Conservation (phyloP, 1,140 invertebrate genomes). For the Adelges cooleyi region DNA sequence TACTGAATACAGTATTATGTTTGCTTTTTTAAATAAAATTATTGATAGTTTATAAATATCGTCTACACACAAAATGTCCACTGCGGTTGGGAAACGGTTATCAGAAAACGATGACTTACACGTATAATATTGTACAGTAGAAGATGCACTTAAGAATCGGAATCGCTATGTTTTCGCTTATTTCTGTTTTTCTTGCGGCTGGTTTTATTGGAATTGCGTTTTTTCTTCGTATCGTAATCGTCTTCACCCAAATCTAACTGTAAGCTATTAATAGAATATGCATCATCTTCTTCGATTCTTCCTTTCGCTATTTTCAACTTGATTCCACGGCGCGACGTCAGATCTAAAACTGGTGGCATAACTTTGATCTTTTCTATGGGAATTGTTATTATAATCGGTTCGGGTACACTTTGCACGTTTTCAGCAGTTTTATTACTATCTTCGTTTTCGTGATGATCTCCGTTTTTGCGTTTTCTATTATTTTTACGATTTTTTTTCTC, state of each 20-base stretch:
- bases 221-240: slow-evolving; percentile 8
- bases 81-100: slow-evolving; percentile 12
- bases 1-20: slow-evolving; percentile 13
- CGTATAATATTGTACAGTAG: too few species aligned
- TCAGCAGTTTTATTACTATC: too few species aligned
- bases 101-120: slow-evolving; percentile 10
- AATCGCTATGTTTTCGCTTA: slow-evolving; percentile 13
- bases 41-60: too few species aligned
- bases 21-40: neutral
- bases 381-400: slow-evolving; percentile 50
- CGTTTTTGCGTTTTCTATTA: slow-evolving; percentile 34
- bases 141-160: slow-evolving; percentile 14
- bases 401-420: slow-evolving; percentile 32
- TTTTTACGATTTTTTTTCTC: slow-evolving; percentile 36
- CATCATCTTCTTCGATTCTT: neutral
- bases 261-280: slow-evolving; percentile 8
- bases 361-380: slow-evolving; percentile 49
- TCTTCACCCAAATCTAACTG: slow-evolving; percentile 19
- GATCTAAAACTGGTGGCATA: slow-evolving; percentile 30
- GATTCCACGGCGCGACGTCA: slow-evolving; percentile 11
- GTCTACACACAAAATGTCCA: too few species aligned
- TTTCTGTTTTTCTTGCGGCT: slow-evolving; percentile 14
- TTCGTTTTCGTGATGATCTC: slow-evolving; percentile 29
- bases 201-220: slow-evolving; percentile 1
- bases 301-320: slow-evolving; percentile 25